Base-by-base conservation (phyloP, 1,140 invertebrate species). In the Aphaenogaster rudis region DNA sequence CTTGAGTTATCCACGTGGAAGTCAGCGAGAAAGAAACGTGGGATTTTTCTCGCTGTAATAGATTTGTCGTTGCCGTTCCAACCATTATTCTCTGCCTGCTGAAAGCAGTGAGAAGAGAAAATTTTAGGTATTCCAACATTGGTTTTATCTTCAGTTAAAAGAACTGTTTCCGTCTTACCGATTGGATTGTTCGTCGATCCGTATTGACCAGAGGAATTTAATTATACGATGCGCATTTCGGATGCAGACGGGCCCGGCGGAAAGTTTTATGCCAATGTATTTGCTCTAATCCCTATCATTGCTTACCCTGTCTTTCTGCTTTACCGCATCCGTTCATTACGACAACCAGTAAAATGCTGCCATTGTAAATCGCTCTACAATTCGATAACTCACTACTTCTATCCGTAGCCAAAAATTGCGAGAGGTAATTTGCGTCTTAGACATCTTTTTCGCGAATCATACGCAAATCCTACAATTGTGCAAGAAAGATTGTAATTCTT, bases 181-280 rank as follows among this genome's bases (percentile, higher is more conserved):
- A 89, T 79, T 74, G 42, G 52, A 57, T 63, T 87, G 15, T 86
- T 82, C 21, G 28, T 48, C 63, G 52, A 57, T 57, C 48, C 54
- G 28, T 69, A 80, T 67, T 21, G 67, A 86, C 54, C 67, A 67
- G 63, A 8, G 52, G 88, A 67, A 90, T 79, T 77, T 57, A 89
- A 89, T 88, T 81, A 89, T 78, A 54, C 61, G 33, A 48, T 15
- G 17, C 28, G 69, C 66, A 76, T 88, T 87, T 33, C 64, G 63
- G 28, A 88, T 77, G 66, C 57, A 59, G 80, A 42, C 54, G 36
- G 21, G 3, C 5, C 5, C 63, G n/a, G 33, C 42, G 33, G 13
- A 71, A 76, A 66, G 87, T 88, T 86, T 79, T 76, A 67, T 67
- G 45, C 42, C 76, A 63, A 79, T 42, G 59, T 80, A 77, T 76